Conservation (phyloP, 2,113 vertebrate genomes). For the Tiliqua scincoides region DNA sequence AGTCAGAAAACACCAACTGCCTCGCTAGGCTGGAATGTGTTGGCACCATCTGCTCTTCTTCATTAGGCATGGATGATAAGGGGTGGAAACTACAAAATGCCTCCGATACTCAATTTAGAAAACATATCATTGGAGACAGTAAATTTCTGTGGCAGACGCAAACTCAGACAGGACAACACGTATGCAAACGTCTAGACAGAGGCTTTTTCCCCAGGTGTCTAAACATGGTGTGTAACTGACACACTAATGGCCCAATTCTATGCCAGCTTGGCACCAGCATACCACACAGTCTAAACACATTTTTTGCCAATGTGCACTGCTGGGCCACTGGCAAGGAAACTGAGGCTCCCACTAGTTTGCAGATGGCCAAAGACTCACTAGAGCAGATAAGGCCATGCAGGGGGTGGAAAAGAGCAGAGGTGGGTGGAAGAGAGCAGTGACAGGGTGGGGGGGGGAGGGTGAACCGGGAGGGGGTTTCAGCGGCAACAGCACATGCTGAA, state of each 20-base stretch:
- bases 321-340: too few species aligned
- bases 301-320: too few species aligned
- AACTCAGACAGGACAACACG: not conserved
- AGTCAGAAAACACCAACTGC: slow-evolving; percentile 19
- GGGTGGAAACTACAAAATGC: slow-evolving; percentile 18
- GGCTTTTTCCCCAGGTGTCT: not conserved
- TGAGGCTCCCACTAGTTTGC: too few species aligned
- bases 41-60: slow-evolving; percentile 23
- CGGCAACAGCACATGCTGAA: too few species aligned
- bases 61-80: not conserved
- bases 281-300: too few species aligned
- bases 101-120: slow-evolving; percentile 2
- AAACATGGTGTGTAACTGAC: not conserved
- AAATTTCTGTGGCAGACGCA: slow-evolving; percentile 9
- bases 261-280: not conserved
- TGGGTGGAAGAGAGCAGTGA: too few species aligned
- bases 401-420: too few species aligned
- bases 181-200: not conserved
- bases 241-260: not conserved
- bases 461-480: too few species aligned
- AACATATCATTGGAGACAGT: not conserved
- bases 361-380: too few species aligned
- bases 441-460: too few species aligned
- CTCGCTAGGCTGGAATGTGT: slow-evolving; percentile 20
- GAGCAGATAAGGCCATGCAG: too few species aligned